Evolutionary conservation across 2,888 invertebrate genomes (phyloP).

Genomic region (Synanthedon formicaeformis): DNA sequence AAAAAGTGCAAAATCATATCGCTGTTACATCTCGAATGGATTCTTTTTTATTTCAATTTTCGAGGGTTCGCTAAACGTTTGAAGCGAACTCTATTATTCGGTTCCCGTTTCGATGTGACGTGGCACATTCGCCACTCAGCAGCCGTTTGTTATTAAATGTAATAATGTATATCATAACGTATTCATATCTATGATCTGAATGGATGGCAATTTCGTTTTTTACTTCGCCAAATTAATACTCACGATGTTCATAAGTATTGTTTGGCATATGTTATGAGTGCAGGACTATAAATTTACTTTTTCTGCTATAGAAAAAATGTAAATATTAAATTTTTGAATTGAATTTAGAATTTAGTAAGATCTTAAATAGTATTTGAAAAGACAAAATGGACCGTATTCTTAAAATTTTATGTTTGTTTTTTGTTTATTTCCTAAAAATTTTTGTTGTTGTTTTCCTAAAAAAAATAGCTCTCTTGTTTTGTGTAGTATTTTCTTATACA

Average conservation of each 20-base stretch:
- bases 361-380: no score
- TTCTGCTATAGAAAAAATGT: no score
- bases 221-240: background rate
- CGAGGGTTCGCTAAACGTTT: conserved; percentile 67
- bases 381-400: no score
- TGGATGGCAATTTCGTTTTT: conserved; percentile 48
- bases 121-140: conserved; percentile 58
- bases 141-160: conserved; percentile 62
- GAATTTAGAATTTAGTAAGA: no score
- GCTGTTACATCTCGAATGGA: conserved; percentile 66
- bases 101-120: conserved; percentile 54
- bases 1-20: conserved; percentile 68
- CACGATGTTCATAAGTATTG: background rate
- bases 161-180: conserved; percentile 66
- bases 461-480: no score
- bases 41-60: conserved; percentile 63
- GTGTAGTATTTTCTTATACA: no score
- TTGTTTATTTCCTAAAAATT: no score
- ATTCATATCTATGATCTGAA: conserved; percentile 66
- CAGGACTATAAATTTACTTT: background rate
- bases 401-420: no score
- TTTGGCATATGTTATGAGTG: background rate
- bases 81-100: conserved; percentile 66
- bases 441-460: no score
- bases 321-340: no score